phyloP scores from a whole-genome alignment of 2,113 vertebrate genomes.

The Pavo muticus region DNA sequence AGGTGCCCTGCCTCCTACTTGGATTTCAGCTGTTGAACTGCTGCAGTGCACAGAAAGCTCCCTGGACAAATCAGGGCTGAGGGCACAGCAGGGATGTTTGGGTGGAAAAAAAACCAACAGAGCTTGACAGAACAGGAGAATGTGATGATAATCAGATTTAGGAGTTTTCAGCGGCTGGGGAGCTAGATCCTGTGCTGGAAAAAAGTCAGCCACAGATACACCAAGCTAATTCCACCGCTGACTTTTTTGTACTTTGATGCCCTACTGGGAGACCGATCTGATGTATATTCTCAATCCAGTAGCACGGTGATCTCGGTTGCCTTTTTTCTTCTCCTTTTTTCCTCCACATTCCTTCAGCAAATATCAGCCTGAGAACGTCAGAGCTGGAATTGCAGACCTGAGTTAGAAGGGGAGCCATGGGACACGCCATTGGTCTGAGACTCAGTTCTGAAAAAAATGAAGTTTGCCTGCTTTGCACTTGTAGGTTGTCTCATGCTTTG shows the following conservation, averaged over 20 bases:
- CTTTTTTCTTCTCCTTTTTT: neutral
- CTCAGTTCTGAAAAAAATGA: neutral
- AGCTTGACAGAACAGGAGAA: neutral
- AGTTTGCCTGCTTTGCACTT: neutral
- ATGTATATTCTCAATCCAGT: neutral
- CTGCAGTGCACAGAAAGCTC: neutral
- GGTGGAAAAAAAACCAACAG: neutral
- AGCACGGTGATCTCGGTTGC: neutral
- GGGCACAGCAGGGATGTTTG: neutral
- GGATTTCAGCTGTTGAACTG: neutral
- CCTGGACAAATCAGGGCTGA: neutral
- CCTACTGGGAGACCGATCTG: neutral
- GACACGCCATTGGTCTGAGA: neutral
- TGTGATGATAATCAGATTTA: neutral
- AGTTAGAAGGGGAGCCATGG: neutral
- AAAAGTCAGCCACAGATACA: neutral
- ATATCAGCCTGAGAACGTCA: neutral
- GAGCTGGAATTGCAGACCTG: neutral
- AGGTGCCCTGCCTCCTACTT: neutral
- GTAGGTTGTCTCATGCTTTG: neutral
- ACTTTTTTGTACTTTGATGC: neutral
- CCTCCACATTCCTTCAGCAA: neutral
- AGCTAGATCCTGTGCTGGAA: neutral
- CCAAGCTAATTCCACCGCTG: neutral
- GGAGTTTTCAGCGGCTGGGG: neutral